Conservation (phyloP, 2,797 vertebrate genomes). For the Aulostomus chinensis region DNA sequence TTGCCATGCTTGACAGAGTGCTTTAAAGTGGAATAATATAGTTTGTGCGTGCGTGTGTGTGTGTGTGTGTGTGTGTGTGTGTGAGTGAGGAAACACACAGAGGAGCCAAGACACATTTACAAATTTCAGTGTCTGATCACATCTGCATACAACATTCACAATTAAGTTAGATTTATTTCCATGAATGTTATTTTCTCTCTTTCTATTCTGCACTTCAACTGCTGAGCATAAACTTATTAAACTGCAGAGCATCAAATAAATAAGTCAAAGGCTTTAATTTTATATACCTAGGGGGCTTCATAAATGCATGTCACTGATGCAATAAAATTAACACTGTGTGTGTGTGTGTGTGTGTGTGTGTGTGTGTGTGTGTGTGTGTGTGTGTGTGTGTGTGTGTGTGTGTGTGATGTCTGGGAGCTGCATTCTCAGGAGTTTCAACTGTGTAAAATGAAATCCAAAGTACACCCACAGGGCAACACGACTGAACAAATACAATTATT, state of each 20-base stretch:
- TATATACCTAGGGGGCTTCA: conserved; percentile 70
- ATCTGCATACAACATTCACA: conserved; percentile 49
- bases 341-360: conserved; percentile 33
- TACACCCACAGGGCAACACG: conserved; percentile 69
- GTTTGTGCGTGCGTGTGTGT: neutral
- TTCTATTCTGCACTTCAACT: conserved; percentile 1
- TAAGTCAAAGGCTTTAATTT: conserved; percentile 67
- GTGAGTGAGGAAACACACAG: neutral
- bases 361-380: conserved; percentile 57
- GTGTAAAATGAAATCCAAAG: conserved; percentile 57
- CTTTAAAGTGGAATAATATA: conserved; percentile 1
- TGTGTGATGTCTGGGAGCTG: conserved; percentile 55
- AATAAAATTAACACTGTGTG: conserved; percentile 67
- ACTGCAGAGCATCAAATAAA: conserved; percentile 76
- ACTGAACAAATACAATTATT: conserved; percentile 77
- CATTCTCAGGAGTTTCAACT: conserved; percentile 67
- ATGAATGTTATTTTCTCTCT: conserved; percentile 2
- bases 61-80: no score
- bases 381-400: conserved; percentile 64
- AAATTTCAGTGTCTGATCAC: conserved; percentile 14
- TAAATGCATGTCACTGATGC: conserved; percentile 60
- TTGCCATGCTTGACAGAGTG: conserved; percentile 6
- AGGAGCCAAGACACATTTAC: neutral
- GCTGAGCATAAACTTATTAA: conserved; percentile 73
- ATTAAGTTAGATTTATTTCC: conserved; percentile 44